Conservation (phyloP, 2,888 invertebrate species). For the Meiosimyza platycephala region DNA sequence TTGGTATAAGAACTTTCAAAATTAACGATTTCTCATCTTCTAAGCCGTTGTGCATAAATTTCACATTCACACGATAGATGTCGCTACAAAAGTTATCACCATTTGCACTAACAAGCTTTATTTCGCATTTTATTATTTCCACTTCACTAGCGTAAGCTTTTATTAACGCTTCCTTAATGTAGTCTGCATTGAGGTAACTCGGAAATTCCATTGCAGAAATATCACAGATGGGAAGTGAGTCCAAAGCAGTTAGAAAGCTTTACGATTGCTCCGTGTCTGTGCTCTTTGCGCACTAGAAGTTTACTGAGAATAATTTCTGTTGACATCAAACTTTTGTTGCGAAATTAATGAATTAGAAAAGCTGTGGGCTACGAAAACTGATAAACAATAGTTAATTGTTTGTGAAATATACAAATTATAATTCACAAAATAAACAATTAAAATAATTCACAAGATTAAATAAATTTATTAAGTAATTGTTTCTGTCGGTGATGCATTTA, state of each 20-base stretch:
- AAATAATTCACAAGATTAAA: too few relatives aligned
- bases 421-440: too few relatives aligned
- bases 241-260: not conserved
- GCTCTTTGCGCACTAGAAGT: not conserved
- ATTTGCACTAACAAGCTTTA: slow-evolving; percentile 37
- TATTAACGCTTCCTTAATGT: slow-evolving; percentile 37
- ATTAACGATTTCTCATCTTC: slow-evolving; percentile 44
- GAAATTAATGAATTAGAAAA: too few relatives aligned
- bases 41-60: slow-evolving; percentile 39
- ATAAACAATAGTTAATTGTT: too few relatives aligned
- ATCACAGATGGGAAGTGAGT: not conserved
- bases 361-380: too few relatives aligned
- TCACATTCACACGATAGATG: slow-evolving; percentile 51
- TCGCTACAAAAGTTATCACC: slow-evolving; percentile 61
- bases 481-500: too few relatives aligned
- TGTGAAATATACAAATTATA: too few relatives aligned
- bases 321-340: slow-evolving; percentile 1
- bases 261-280: not conserved
- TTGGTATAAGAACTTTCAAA: slow-evolving; percentile 53
- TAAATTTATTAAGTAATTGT: too few relatives aligned
- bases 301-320: not conserved
- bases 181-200: slow-evolving; percentile 38
- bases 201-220: slow-evolving; percentile 32
- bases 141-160: slow-evolving; percentile 27
- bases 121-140: slow-evolving; percentile 36